Evolutionary conservation across 2,888 invertebrate genomes (phyloP), one percentile per base, ranked within the genome.

Genomic region (Drosophila subsilvestris): DNA sequence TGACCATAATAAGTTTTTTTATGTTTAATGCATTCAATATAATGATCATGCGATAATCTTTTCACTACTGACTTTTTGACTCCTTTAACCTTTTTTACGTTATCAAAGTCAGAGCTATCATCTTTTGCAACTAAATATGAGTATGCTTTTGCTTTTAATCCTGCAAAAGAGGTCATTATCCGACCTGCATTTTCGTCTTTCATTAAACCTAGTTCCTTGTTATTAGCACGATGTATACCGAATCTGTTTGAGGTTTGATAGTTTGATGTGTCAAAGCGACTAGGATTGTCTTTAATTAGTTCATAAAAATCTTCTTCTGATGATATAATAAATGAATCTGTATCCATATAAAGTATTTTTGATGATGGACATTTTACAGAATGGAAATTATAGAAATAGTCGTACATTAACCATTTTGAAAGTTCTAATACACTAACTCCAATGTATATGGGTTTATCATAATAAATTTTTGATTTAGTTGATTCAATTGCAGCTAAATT

Each of bases 391-490:
- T 61, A 37, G 48, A 42, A 55, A 27, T 47, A 25, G 37, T 55
- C 27, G 10, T 55, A 61, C 27, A 54, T 32, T 9, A 61, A 55
- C 47, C 47, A 61, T 47, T 61, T 61, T 8, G 54, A 53, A 3
- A 47, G 12, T n/a, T 61, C 47, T 18, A 37, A 42, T 10, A 55
- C 20, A 2, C 17, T 18, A 18, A 48, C 12, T 17, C 45, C 61
- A 14, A 48, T 27, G 12, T 54, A 61, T n/a, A 48, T 27, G 9
- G 55, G 47, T n/a, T 55, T 48, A 12, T 48, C 22, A 4, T 55
- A 27, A 1, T 7, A 5, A 47, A 56, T 29, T 18, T 20, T 29
- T 1, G 51, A 4, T 10, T 27, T 59, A 14, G 20, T 18, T 2
- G 14, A 43, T 10, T 27, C 12, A 6, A 59, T 59, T 4, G 60